Evolutionary conservation across 2,888 invertebrate species (phyloP), one percentile per base, ranked within the genome.

Genomic region (Lomographa bimaculata): DNA sequence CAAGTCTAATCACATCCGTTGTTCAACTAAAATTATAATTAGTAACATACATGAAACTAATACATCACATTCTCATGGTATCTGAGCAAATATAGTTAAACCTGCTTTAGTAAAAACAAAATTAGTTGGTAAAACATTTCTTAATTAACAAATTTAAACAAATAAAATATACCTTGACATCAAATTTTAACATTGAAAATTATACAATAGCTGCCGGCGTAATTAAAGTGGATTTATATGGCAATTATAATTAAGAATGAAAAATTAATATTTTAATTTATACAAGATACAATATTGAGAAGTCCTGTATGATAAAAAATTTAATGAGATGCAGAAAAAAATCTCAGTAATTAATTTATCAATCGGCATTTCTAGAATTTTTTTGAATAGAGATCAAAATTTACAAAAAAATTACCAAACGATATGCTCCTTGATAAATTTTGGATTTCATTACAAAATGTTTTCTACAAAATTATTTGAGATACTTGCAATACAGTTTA

Each of bases 1-100:
- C 86, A 87, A 85, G 79, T 83, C 85, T 86, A 87, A 84, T 86
- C 86, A 86, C 86, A 85, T 83, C 75, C 78, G 74, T 79, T 74
- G 76, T 78, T 76, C 74, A 71, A 67, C 79, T 84, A 80, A 71
- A 74, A 67, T 75, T 65, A 67, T 59, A 62, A 71, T 73, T 69
- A 78, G 60, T 60, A 64, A 71, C 60, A 67, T 67, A 57, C 67
- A 64, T 57, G 14, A 14, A 14, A n/a, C n/a, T n/a, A 67, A 69
- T 67, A 38, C 10, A 8, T 14, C 11, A 32, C 11, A 10, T 14
- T 7, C 9, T 9, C n/a, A n/a, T 21, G 5, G 7, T 5, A 12
- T 5, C 7, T 21, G 21, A 32, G 18, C 27, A 42, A 30, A 25
- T 10, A 23, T 5, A 10, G 11, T 8, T 21, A 14, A 14, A 2